Conservation (phyloP, 2,797 vertebrate genomes). For the Nothura maculosa region DNA sequence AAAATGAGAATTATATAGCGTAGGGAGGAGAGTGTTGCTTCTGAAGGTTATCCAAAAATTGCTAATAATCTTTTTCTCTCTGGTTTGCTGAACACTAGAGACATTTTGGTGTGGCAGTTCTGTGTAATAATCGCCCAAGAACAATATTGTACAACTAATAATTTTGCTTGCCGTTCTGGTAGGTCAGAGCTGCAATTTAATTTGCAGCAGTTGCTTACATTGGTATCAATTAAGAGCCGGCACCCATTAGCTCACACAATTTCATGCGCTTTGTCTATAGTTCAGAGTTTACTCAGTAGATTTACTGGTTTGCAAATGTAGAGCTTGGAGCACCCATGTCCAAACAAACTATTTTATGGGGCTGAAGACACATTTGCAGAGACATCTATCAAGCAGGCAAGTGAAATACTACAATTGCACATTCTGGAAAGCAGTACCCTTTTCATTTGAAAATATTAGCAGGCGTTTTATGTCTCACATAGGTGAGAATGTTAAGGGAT, state of each 20-base stretch:
- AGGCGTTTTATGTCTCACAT: neutral
- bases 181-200: slow-evolving; percentile 60
- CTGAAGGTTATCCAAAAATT: slow-evolving; percentile 68
- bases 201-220: slow-evolving; percentile 69
- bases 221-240: slow-evolving; percentile 53
- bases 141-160: slow-evolving; percentile 62
- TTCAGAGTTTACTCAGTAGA: slow-evolving; percentile 67
- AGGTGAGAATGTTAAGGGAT: slow-evolving; percentile 4
- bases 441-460: slow-evolving; percentile 34
- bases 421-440: slow-evolving; percentile 16
- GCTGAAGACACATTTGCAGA: slow-evolving; percentile 14
- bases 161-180: slow-evolving; percentile 60
- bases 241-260: slow-evolving; percentile 32
- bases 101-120: slow-evolving; percentile 51
- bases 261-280: slow-evolving; percentile 58
- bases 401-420: neutral
- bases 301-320: slow-evolving; percentile 64
- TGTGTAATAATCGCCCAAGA: slow-evolving; percentile 58
- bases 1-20: slow-evolving; percentile 63
- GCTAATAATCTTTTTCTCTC: slow-evolving; percentile 53
- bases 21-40: slow-evolving; percentile 36
- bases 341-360: slow-evolving; percentile 48
- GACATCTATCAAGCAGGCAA: neutral
- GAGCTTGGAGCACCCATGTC: slow-evolving; percentile 16
- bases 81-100: neutral